Conservation (phyloP, 2,888 invertebrate genomes). For the Leptinotarsa tumamoca region DNA sequence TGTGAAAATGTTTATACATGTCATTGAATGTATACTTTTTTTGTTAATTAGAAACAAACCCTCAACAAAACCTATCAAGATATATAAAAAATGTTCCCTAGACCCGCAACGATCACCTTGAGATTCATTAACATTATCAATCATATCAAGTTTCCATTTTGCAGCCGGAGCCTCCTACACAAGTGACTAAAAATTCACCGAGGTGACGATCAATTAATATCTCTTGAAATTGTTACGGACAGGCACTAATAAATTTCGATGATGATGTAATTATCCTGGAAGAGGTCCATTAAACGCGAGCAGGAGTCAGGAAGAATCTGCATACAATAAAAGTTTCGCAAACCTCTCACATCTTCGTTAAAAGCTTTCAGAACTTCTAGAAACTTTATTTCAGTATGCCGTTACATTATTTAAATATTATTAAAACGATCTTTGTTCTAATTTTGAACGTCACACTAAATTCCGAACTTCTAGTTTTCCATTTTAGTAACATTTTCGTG, state of each 20-base stretch:
- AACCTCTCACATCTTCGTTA: constrained; percentile 52
- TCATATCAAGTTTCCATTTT: background rate
- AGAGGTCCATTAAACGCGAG: constrained; percentile 45
- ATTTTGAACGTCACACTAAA: constrained; percentile 38
- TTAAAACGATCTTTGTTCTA: constrained; percentile 41
- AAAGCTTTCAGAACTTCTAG: constrained; percentile 53
- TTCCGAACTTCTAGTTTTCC: constrained; percentile 21
- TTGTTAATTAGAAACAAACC: too few species aligned
- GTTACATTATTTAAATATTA: constrained; percentile 48
- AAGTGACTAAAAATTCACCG: background rate
- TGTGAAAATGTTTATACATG: too few species aligned
- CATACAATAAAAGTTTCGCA: constrained; percentile 52
- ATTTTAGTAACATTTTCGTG: background rate
- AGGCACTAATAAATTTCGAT: constrained; percentile 36
- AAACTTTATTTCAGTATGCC: constrained; percentile 48
- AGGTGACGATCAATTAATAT: constrained; percentile 37
- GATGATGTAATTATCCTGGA: constrained; percentile 46
- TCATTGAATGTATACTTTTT: too few species aligned
- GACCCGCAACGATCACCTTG: background rate
- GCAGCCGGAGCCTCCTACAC: background rate
- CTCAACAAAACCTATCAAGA: too few species aligned
- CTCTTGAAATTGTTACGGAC: constrained; percentile 32
- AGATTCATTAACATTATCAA: background rate
- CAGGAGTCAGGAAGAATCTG: constrained; percentile 46
- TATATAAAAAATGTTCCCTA: too few species aligned